These are phyloP conservation scores for Drosophila pegasa DNA, from an alignment of 2,888 invertebrate species.

Conservation along the genomic window DNA sequence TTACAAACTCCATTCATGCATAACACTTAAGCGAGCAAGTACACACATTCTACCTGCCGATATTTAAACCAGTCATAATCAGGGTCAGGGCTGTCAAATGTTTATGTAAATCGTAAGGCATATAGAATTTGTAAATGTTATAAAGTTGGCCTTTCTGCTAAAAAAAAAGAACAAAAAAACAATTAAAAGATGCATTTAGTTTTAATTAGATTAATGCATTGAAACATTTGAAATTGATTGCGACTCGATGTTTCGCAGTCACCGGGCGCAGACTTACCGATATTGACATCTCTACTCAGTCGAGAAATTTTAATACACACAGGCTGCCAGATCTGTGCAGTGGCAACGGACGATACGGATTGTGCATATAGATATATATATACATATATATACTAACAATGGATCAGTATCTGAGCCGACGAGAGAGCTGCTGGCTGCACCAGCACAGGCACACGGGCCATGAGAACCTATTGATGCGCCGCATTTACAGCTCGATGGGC, in stretches of 20 bases:
- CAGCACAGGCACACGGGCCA: slow-evolving; percentile 86
- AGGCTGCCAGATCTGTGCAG: slow-evolving; percentile 6
- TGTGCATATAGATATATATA: slow-evolving; percentile 3
- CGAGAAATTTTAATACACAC: slow-evolving; percentile 32
- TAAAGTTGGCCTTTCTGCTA: slow-evolving; percentile 1
- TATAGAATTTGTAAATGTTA: slow-evolving; percentile 3
- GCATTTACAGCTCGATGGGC: slow-evolving; percentile 89
- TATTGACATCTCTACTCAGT: slow-evolving; percentile 48
- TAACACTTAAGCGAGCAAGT: background rate
- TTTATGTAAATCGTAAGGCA: slow-evolving; percentile 9
- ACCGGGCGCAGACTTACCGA: slow-evolving; percentile 21
- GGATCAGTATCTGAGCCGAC: slow-evolving; percentile 86
- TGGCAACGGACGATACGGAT: background rate
- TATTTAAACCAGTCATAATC: slow-evolving; percentile 11
- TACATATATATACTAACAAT: slow-evolving; percentile 21
- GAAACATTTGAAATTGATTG: background rate
- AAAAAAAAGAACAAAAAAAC: too few species aligned
- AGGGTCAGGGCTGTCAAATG: slow-evolving; percentile 25
- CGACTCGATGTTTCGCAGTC: slow-evolving; percentile 16
- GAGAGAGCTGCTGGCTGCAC: slow-evolving; percentile 87
- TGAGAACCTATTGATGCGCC: slow-evolving; percentile 87
- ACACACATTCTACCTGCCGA: background rate
- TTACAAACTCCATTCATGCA: slow-evolving; percentile 3
- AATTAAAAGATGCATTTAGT: slow-evolving; percentile 7
- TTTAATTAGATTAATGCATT: background rate